Evolutionary conservation across 2,113 vertebrate species (phyloP).

Genomic region (Loxodonta africana): DNA sequence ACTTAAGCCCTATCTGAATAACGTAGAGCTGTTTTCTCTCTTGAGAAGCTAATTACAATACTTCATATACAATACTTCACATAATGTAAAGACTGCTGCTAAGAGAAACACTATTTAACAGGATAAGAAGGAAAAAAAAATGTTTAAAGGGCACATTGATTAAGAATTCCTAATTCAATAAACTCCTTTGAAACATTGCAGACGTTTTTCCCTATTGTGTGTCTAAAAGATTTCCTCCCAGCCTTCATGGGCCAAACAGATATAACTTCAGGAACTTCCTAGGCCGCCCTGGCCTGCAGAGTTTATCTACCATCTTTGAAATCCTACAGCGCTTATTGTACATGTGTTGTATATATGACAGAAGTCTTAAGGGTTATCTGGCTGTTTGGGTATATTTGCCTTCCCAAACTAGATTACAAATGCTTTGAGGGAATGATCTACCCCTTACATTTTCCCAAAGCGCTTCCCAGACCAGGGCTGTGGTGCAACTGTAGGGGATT

Average conservation of each 20-base stretch:
- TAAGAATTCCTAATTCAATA: not conserved
- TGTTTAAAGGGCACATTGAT: not conserved
- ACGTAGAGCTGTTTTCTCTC: not conserved
- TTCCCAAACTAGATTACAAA: not conserved
- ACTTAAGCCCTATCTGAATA: not conserved
- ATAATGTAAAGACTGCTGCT: slow-evolving; percentile 2
- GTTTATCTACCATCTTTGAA: not conserved
- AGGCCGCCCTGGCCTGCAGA: not conserved
- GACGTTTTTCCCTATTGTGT: not conserved
- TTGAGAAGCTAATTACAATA: slow-evolving; percentile 33
- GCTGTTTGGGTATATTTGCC: slow-evolving; percentile 21
- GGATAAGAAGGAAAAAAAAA: not conserved
- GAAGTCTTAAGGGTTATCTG: not conserved
- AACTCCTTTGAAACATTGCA: not conserved
- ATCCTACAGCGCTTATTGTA: not conserved
- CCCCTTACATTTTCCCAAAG: not conserved
- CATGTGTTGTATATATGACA: not conserved
- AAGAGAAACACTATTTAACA: not conserved
- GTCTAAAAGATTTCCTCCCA: not conserved
- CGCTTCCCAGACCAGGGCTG: not conserved
- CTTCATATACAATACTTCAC: not conserved
- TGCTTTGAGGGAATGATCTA: not conserved
- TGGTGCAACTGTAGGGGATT: not conserved
- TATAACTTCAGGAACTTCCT: not conserved
- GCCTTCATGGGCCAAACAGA: not conserved